Evolutionary conservation across 53 echinoderm and acorn worm genomes (phyloP), one percentile per base, ranked within the genome.

Genomic region (Echinometra lucunter): DNA sequence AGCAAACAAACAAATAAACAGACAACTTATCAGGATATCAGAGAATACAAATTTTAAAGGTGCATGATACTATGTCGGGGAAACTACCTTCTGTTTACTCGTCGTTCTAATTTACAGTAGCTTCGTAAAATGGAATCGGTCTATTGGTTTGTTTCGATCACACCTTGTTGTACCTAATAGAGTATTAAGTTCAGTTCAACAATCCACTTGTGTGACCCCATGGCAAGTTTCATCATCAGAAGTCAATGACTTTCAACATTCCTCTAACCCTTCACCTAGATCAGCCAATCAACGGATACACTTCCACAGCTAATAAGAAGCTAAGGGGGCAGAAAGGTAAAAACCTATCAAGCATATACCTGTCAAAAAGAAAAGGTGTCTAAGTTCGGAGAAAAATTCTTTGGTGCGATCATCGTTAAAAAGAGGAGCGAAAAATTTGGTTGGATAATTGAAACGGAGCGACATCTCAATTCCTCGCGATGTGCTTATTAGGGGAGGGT

Each of bases 371-470:
- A 53, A 55, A 27, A 16, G 30, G 23, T 28, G 30, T 82, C 25
- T 40, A 45, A 44, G 28, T 49, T 58, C 37, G 57, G 12, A 47
- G 32, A 55, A 56, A 55, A 89, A 57, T 60, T 89, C 85, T 85
- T 85, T 85, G n/a, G 85, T 28, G 49, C 10, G 49, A 85, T 49
- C 85, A 49, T 49, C 53, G 13, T 85, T n/a, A 60, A 37, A 58
- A 37, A 91, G 40, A 45, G 66, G 40, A 47, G 25, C 15, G 9
- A 57, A 70, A 91, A 91, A 92, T 25, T 78, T 60, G 66, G 82
- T 37, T 38, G 40, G 94, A 44, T 94, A 94, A 94, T 94, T 82
- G 94, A 94, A 94, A 94, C 85, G 85, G 66, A 94, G 85, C 63
- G 94, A 58, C 67, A 94, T 83, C 42, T 83, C 82, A 55, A 94